These are phyloP conservation scores for Hoplostethus mediterraneus DNA, from an alignment of 2,797 vertebrate genomes.

Conservation along the genomic window DNA sequence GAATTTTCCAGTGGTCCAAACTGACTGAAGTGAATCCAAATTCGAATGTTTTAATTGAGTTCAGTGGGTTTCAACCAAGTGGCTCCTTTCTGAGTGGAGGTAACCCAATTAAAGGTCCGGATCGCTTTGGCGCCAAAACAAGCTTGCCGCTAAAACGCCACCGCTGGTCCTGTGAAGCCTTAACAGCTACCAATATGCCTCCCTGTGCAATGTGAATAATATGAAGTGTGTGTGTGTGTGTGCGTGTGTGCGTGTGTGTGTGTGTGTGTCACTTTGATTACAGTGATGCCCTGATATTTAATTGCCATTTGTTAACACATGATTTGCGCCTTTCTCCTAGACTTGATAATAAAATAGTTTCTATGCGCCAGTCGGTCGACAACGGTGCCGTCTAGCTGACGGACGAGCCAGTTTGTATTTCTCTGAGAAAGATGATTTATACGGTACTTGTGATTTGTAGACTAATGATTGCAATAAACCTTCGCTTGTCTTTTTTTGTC, in stretches of 20 bases:
- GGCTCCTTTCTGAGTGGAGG: background rate
- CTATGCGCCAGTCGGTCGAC: background rate
- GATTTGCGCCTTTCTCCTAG: background rate
- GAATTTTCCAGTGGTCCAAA: background rate
- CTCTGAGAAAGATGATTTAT: constrained; percentile 1
- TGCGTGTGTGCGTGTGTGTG: background rate
- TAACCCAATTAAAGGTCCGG: background rate
- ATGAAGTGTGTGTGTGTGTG: background rate
- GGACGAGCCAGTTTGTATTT: constrained; percentile 8
- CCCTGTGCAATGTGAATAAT: constrained; percentile 26
- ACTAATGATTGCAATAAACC: constrained; percentile 37
- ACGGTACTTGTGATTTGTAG: constrained; percentile 22
- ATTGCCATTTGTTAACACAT: background rate
- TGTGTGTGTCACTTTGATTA: background rate
- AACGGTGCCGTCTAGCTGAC: background rate
- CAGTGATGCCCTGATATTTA: background rate
- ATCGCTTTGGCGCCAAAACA: too few relatives aligned
- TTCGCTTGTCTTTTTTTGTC: background rate
- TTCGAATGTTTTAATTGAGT: background rate
- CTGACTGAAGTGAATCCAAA: too few relatives aligned
- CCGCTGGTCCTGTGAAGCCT: background rate
- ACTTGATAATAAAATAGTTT: background rate
- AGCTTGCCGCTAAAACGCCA: background rate
- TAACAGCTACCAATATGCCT: background rate
- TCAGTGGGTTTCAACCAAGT: background rate